Conservation (phyloP, 2,797 vertebrate genomes). For the Acrocephalus scirpaceus region DNA sequence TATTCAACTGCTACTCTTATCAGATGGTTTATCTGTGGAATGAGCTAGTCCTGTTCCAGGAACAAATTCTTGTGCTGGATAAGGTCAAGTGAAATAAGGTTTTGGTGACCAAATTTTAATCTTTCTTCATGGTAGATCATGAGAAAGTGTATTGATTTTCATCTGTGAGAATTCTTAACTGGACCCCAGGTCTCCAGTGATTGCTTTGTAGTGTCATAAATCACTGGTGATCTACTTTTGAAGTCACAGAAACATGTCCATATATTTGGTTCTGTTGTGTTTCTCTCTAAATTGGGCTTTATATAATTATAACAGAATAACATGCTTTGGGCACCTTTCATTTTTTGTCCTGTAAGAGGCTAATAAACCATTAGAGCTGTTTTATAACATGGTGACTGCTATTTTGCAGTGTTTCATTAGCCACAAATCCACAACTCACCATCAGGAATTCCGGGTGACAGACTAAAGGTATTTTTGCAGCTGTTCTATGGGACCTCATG, state of each 20-base stretch:
- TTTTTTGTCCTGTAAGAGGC: slow-evolving; percentile 47
- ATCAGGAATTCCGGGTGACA: slow-evolving; percentile 71
- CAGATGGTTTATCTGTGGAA: background rate
- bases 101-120: slow-evolving; percentile 2
- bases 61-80: background rate
- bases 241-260: background rate
- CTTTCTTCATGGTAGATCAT: background rate
- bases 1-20: background rate
- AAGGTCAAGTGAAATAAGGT: background rate
- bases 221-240: background rate
- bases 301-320: slow-evolving; percentile 26
- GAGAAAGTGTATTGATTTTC: background rate
- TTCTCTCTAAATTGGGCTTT: slow-evolving; percentile 43
- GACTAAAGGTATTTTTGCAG: slow-evolving; percentile 73
- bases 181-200: background rate
- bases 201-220: background rate
- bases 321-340: slow-evolving; percentile 26
- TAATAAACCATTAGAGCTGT: slow-evolving; percentile 61
- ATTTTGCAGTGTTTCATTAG: slow-evolving; percentile 73
- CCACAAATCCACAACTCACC: slow-evolving; percentile 68
- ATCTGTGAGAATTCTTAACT: background rate
- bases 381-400: slow-evolving; percentile 71
- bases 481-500: slow-evolving; percentile 63
- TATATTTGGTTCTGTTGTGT: background rate
- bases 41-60: background rate